Evolutionary conservation across 1,140 invertebrate genomes (phyloP).

Genomic region (Hyposmocoma kahamanoa): DNA sequence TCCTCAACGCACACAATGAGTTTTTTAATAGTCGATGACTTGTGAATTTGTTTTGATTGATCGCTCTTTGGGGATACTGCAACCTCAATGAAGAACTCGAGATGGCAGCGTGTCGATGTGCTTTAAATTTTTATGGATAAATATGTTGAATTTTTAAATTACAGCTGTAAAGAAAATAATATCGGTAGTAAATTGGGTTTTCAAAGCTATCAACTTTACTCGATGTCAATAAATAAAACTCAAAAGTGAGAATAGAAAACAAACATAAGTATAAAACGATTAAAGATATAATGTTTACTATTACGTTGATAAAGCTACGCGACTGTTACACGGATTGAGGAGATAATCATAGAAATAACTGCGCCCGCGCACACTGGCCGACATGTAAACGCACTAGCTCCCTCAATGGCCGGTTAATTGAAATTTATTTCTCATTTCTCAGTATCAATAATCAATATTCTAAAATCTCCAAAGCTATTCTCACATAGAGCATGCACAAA

Average conservation of each 20-base stretch:
- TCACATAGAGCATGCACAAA: constrained; percentile 62
- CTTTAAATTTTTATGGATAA: constrained; percentile 5
- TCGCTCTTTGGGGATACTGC: constrained; percentile 33
- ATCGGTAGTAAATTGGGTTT: not conserved
- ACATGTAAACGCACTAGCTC: constrained; percentile 39
- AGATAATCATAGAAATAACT: constrained; percentile 65
- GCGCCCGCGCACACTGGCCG: constrained; percentile 24
- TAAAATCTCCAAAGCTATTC: constrained; percentile 67
- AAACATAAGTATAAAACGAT: constrained; percentile 29
- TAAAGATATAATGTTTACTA: constrained; percentile 37
- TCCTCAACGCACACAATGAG: constrained; percentile 53
- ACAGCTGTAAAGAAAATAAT: not conserved
- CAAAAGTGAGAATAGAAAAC: not conserved
- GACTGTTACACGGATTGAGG: constrained; percentile 31
- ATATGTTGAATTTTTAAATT: not conserved
- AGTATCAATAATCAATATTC: constrained; percentile 72
- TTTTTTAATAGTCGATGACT: constrained; percentile 70
- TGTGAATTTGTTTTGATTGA: constrained; percentile 71
- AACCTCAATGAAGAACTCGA: constrained; percentile 23
- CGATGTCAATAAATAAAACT: constrained; percentile 1
- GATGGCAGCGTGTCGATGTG: constrained; percentile 27
- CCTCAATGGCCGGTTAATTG: constrained; percentile 66
- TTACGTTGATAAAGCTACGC: constrained; percentile 37
- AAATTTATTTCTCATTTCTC: constrained; percentile 72
- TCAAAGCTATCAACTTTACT: not conserved